These are phyloP conservation scores for Thaumatotibia leucotreta DNA, from an alignment of 1,140 invertebrate species.

Conservation along the genomic window DNA sequence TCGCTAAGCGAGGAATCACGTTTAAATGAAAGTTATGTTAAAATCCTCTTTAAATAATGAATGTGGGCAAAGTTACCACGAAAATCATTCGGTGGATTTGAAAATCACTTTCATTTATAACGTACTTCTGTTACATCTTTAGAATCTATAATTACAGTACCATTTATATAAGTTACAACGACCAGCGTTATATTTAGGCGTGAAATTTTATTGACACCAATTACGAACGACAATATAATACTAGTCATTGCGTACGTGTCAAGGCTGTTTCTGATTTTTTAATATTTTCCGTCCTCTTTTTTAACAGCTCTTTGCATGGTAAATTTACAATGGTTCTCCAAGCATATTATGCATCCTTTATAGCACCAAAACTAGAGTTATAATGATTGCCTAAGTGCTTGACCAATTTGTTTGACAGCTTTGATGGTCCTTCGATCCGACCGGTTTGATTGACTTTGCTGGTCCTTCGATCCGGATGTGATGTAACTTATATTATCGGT, in stretches of 20 bases:
- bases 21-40: not conserved
- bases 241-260: not conserved
- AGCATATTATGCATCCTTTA: not conserved
- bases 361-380: not conserved
- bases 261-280: not conserved
- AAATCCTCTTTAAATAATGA: not conserved
- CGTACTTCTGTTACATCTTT: not conserved
- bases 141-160: not conserved
- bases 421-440: not conserved
- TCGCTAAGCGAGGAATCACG: conserved; percentile 15
- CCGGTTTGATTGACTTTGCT: no score
- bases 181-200: not conserved
- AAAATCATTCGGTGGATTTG: not conserved
- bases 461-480: not conserved
- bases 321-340: no score
- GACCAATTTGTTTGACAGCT: no score
- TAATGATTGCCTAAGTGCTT: not conserved
- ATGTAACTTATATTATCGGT: not conserved
- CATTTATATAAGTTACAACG: not conserved
- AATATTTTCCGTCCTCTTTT: not conserved
- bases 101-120: not conserved
- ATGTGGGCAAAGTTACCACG: no score
- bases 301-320: not conserved
- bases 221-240: no score
- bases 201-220: not conserved